A percentile compares a stretch with the other conserved stretches of the same genome.
phyloP scores from a whole-genome alignment of 1,140 invertebrate genomes.

The Bombus consobrinus region DNA sequence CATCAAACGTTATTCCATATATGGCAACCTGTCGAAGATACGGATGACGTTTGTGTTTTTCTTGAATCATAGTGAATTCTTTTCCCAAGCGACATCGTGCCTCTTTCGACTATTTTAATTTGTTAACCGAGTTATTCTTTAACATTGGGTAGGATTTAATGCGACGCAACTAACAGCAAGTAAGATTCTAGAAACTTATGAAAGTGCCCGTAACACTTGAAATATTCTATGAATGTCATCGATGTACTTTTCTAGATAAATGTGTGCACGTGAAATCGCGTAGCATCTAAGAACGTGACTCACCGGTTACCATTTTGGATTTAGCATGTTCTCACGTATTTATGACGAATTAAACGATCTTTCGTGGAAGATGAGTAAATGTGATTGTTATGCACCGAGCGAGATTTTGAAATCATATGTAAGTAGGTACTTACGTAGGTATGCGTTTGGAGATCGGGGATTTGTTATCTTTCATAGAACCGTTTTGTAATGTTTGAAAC shows the following conservation, averaged over 20 bases:
- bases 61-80: conserved; percentile 24
- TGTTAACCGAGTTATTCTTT: too few species aligned
- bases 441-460: too few species aligned
- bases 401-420: background rate
- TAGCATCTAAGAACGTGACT: background rate
- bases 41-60: conserved; percentile 44
- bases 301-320: too few species aligned
- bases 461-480: too few species aligned
- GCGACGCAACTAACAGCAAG: background rate
- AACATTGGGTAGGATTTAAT: background rate
- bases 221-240: background rate
- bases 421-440: too few species aligned
- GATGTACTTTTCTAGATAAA: too few species aligned
- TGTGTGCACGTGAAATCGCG: background rate
- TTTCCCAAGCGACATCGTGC: background rate
- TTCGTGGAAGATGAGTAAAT: background rate
- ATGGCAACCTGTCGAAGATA: conserved; percentile 57
- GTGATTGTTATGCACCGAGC: background rate
- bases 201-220: background rate
- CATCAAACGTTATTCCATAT: conserved; percentile 64
- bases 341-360: background rate
- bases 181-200: background rate
- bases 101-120: background rate
- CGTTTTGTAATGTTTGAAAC: too few species aligned
- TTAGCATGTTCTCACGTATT: background rate